Percentiles rank a stretch among this genome's conserved stretches.
phyloP scores from a whole-genome alignment of 2,888 invertebrate genomes.

The Rhodophaea formosa region DNA sequence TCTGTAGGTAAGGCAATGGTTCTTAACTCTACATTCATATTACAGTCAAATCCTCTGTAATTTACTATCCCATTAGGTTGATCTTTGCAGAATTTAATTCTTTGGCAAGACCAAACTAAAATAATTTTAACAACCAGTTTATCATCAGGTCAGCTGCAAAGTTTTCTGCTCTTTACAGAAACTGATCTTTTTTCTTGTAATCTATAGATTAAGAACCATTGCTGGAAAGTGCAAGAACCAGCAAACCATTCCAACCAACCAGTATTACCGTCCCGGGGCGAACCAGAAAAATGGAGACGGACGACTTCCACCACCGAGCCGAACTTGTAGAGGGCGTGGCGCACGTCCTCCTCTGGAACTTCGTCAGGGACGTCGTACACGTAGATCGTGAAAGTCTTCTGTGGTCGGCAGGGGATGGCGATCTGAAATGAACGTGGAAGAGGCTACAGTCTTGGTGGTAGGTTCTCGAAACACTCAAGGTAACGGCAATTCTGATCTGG shows the following conservation, averaged over 20 bases:
- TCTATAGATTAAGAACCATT: background rate
- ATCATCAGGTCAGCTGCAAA: too few species aligned
- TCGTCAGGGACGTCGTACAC: slow-evolving; percentile 92
- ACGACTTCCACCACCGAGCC: slow-evolving; percentile 90
- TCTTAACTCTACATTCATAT: too few species aligned
- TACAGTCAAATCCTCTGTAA: too few species aligned
- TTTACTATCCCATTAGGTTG: too few species aligned
- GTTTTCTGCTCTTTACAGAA: too few species aligned
- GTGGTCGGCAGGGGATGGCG: slow-evolving; percentile 91
- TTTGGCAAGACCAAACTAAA: too few species aligned
- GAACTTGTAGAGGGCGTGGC: slow-evolving; percentile 90
- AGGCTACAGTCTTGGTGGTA: too few species aligned
- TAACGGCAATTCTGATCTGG: too few species aligned
- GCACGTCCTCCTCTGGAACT: slow-evolving; percentile 91
- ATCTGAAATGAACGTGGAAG: slow-evolving; percentile 68
- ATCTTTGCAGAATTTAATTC: too few species aligned
- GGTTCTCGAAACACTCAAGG: too few species aligned
- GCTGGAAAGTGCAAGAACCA: slow-evolving; percentile 4
- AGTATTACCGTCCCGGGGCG: slow-evolving; percentile 67
- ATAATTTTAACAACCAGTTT: too few species aligned
- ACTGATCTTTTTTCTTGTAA: too few species aligned
- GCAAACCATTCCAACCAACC: slow-evolving; percentile 33
- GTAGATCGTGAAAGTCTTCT: slow-evolving; percentile 92
- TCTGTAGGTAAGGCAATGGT: background rate
- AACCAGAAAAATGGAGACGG: slow-evolving; percentile 80